phyloP scores from a whole-genome alignment of 2,797 vertebrate genomes.

The Micropoecilia bifurca region DNA sequence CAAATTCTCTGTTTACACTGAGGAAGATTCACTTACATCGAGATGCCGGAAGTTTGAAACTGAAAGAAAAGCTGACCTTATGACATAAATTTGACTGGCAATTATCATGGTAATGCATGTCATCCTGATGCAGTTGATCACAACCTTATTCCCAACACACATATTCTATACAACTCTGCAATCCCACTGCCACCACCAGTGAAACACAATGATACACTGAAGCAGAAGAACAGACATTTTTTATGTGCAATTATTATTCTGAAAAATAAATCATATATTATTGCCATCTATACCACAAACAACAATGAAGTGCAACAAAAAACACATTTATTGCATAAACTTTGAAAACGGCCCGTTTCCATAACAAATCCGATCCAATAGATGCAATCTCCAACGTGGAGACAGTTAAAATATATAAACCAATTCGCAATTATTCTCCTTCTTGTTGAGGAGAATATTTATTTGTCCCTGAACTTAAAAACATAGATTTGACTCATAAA shows the following conservation, averaged over 20 bases:
- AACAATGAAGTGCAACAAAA: background rate
- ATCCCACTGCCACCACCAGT: background rate
- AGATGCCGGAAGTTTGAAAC: background rate
- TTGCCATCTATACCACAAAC: background rate
- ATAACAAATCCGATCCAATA: background rate
- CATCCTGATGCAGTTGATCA: background rate
- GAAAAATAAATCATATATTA: background rate
- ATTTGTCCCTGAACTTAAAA: slow-evolving; percentile 21
- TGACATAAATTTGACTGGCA: background rate
- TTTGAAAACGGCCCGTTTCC: background rate
- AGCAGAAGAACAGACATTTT: no score
- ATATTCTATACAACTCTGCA: background rate
- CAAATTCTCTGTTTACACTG: background rate
- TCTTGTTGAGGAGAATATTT: slow-evolving; percentile 24
- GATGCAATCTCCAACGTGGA: background rate
- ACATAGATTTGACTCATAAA: slow-evolving; percentile 8
- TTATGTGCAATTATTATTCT: background rate
- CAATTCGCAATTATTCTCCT: slow-evolving; percentile 15
- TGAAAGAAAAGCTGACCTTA: background rate
- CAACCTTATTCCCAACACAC: background rate
- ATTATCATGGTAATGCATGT: background rate
- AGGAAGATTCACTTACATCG: background rate
- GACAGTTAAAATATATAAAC: slow-evolving; percentile 7
- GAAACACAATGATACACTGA: background rate
- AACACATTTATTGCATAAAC: background rate